Base-by-base conservation (phyloP, 35 echinoderm and acorn worm species). In the Apostichopus californicus region DNA sequence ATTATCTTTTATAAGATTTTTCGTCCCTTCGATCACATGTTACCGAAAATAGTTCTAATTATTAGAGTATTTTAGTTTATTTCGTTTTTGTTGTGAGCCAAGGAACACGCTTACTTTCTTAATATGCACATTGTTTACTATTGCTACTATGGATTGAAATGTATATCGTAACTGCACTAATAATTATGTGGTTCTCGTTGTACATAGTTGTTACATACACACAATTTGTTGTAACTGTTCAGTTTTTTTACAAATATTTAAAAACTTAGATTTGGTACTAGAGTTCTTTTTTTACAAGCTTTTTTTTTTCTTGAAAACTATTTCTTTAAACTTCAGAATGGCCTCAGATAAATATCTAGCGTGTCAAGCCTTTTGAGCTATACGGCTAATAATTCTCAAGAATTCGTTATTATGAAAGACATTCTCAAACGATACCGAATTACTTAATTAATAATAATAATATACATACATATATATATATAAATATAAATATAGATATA, bases 151-250 rank as follows among this genome's bases (percentile, higher is more conserved):
- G 12, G 8, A 89, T 60, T n/a, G 21, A 12, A 65, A 54, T 72
- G 21, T 73, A 55, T 72, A 54, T 34, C 24, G 8, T 60, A 52
- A 54, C 24, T 53, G 64, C 68, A 89, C 13, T 89, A 89, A n/a
- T 57, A 46, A 46, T 63, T 87, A 72, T 66, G 86, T 82, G 55
- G 80, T 82, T 55, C 13, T 54, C 60, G 25, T 89, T 89, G 86
- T 89, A 89, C n/a, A 89, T 89, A 89, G 23, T 59, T 89, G 86
- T 89, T 72, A 73, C 25, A 89, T 72, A 89, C 86, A 73, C 64
- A 89, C 22, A 20, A 65, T 56, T 85, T n/a, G 55, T 89, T 73
- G 61, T 89, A 89, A 89, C 68, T 89, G 28, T 71, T 66, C 17
- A 26, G 13, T 71, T 66, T 89, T 89, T 89, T 72, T 73, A 89